Evolutionary conservation across 2,888 invertebrate species (phyloP).

Genomic region (Seira sanloemensis): DNA sequence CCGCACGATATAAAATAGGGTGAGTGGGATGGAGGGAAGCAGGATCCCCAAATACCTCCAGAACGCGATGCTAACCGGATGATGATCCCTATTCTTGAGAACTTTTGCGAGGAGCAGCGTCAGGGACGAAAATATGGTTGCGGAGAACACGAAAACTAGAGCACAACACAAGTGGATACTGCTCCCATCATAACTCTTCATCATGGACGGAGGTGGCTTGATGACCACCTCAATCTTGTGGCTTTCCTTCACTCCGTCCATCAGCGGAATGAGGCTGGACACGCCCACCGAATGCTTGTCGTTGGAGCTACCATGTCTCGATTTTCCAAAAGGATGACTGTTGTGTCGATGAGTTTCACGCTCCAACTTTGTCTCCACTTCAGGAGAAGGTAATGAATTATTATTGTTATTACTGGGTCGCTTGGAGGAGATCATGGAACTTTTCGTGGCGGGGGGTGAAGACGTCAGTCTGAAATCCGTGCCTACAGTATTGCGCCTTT

Average conservation of each 20-base stretch:
- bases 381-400: background rate
- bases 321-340: background rate
- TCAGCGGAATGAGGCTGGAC: slow-evolving; percentile 38
- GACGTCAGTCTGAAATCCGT: background rate
- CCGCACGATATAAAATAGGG: slow-evolving; percentile 40
- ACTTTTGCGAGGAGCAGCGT: slow-evolving; percentile 67
- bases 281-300: background rate
- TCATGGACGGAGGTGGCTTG: background rate
- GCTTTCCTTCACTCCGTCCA: slow-evolving; percentile 26
- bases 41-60: slow-evolving; percentile 69
- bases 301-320: slow-evolving; percentile 22
- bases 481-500: background rate
- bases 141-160: slow-evolving; percentile 60
- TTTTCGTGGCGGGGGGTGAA: background rate
- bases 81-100: slow-evolving; percentile 59
- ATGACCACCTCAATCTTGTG: slow-evolving; percentile 36
- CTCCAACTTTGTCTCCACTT: background rate
- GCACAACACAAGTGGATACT: slow-evolving; percentile 49
- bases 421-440: background rate
- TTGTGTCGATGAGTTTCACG: background rate
- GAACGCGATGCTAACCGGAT: slow-evolving; percentile 65
- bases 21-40: slow-evolving; percentile 51
- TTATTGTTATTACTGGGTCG: background rate
- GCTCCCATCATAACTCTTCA: slow-evolving; percentile 10
- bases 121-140: slow-evolving; percentile 67